These are phyloP conservation scores for Eleutherodactylus coqui DNA, from an alignment of 2,797 vertebrate genomes.

Conservation along the genomic window DNA sequence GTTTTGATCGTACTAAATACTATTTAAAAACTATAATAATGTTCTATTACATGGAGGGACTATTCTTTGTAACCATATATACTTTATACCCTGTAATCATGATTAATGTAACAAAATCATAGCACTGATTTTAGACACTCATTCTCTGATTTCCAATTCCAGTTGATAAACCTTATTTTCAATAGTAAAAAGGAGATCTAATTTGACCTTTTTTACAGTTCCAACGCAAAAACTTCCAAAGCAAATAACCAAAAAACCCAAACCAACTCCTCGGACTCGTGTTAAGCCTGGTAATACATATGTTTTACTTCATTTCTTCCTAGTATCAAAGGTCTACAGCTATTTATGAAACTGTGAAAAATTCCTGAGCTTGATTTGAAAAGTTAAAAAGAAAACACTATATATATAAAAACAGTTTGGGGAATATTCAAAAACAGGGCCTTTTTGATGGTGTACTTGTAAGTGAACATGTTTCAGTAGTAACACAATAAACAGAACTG, in stretches of 20 bases:
- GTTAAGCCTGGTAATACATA: slow-evolving; percentile 55
- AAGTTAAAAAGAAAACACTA: background rate
- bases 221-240: slow-evolving; percentile 63
- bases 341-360: background rate
- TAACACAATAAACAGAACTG: background rate
- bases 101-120: background rate
- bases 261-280: slow-evolving; percentile 43
- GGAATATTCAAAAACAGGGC: background rate
- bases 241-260: slow-evolving; percentile 48
- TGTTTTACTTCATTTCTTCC: background rate
- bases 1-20: no score
- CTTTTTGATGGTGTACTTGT: background rate
- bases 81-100: background rate
- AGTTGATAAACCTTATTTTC: background rate
- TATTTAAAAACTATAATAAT: no score
- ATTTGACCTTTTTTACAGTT: slow-evolving; percentile 69
- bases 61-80: no score
- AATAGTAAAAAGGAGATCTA: background rate
- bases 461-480: background rate
- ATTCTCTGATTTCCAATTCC: background rate
- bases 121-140: no score
- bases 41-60: no score
- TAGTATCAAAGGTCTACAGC: background rate
- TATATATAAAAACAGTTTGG: background rate
- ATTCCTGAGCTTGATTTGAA: background rate